A percentile compares a stretch with the other conserved stretches of the same genome.
These are phyloP conservation scores for Gibbula magus DNA, from an alignment of 2,888 invertebrate genomes.

Conservation along the genomic window DNA sequence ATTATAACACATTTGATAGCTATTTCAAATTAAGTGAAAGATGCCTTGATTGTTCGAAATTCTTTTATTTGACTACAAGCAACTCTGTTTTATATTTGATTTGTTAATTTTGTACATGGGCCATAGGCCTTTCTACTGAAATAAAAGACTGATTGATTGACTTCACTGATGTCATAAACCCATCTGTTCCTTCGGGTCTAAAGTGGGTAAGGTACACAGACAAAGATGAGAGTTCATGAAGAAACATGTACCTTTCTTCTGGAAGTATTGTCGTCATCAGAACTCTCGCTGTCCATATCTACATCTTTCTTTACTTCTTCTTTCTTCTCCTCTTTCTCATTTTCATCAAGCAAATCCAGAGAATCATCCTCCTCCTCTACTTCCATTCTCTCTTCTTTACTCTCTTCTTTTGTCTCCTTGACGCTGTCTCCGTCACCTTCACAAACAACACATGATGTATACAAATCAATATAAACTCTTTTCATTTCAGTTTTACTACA, in stretches of 20 bases:
- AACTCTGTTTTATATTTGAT: too few species aligned
- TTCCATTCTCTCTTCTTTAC: constrained; percentile 33
- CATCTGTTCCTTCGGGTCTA: too few species aligned
- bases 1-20: too few species aligned
- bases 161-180: too few species aligned
- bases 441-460: not conserved
- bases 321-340: constrained; percentile 30
- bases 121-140: too few species aligned
- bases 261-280: constrained; percentile 5
- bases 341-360: constrained; percentile 53
- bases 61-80: too few species aligned
- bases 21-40: too few species aligned
- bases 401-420: not conserved
- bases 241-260: not conserved
- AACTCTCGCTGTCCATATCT: constrained; percentile 12
- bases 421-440: not conserved
- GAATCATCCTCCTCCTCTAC: constrained; percentile 54
- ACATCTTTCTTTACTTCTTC: not conserved
- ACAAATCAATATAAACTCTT: too few species aligned
- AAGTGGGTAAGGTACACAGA: not conserved
- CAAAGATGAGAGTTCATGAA: not conserved
- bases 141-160: too few species aligned
- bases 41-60: too few species aligned
- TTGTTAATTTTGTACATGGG: too few species aligned
- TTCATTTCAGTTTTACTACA: too few species aligned